Evolutionary conservation across 2,888 invertebrate genomes (phyloP), one percentile per base, ranked within the genome.

Genomic region (Stictocephala bisonia): DNA sequence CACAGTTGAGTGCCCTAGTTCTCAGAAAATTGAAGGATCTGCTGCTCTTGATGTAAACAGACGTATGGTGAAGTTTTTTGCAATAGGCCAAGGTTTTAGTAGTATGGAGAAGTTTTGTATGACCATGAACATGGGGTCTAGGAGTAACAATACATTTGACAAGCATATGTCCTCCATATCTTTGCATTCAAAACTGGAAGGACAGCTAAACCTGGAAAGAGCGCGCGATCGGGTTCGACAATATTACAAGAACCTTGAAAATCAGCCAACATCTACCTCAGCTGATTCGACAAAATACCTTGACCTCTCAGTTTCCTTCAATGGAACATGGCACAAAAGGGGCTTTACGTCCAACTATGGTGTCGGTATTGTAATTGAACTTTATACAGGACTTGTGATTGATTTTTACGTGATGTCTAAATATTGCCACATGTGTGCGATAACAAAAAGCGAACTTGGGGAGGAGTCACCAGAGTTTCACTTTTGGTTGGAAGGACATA

Each of bases 241-340:
- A 15, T 7, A 4, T 2, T 58, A 58, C 20, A 58, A 11, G 7
- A 26, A 22, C 2, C 6, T 15, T 3, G 58, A 58, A n/a, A n/a
- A n/a, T n/a, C n/a, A n/a, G n/a, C n/a, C n/a, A n/a, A n/a, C n/a
- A n/a, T n/a, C n/a, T n/a, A n/a, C n/a, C n/a, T n/a, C n/a, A n/a
- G n/a, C n/a, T 15, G n/a, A 4, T 31, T 18, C 27, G 7, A n/a
- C 41, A n/a, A 11, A 35, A 15, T 1, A 40, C 27, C 35, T 41
- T 24, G 48, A 66, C 26, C 18, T 68, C 20, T n/a, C n/a, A 48
- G 50, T 68, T 18, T 26, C 26, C 15, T 68, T 50, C 18, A 50
- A 68, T 27, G 67, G 67, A 0, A n/a, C 50, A 2, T 68, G 67
- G 67, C 67, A 68, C 18, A 68, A 44, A 9, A 48, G 27, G 9